phyloP scores from a whole-genome alignment of 2,888 invertebrate species.

The Cantharis nigra region DNA sequence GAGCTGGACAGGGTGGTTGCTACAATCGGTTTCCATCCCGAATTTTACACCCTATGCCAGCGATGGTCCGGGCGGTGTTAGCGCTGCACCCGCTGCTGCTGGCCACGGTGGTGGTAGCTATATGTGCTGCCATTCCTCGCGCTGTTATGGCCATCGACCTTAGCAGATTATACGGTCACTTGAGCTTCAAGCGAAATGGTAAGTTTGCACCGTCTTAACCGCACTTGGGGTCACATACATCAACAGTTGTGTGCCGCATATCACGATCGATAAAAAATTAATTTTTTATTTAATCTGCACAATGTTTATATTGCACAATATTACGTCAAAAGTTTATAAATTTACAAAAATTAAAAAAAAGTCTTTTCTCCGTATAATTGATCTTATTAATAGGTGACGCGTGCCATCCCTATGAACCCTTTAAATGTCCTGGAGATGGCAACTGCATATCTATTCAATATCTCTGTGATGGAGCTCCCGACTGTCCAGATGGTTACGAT shows the following conservation, averaged over 20 bases:
- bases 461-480: constrained; percentile 91
- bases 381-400: constrained; percentile 62
- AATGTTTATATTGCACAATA: neutral
- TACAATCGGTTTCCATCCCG: constrained; percentile 47
- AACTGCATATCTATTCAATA: constrained; percentile 97
- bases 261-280: constrained; percentile 14
- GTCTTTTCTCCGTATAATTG: neutral
- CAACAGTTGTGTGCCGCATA: constrained; percentile 11
- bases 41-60: constrained; percentile 48
- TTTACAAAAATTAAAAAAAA: neutral
- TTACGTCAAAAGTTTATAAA: neutral
- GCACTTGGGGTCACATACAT: neutral
- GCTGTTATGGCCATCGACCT: constrained; percentile 76
- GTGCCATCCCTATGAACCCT: constrained; percentile 95
- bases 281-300: neutral
- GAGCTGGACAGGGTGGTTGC: constrained; percentile 44
- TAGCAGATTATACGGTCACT: constrained; percentile 79
- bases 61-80: constrained; percentile 53
- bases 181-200: constrained; percentile 73
- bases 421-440: constrained; percentile 92
- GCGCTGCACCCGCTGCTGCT: constrained; percentile 53
- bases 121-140: constrained; percentile 69
- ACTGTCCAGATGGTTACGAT: constrained; percentile 94
- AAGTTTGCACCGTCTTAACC: constrained; percentile 47
- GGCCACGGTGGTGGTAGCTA: constrained; percentile 60